A percentile compares a stretch with the other conserved stretches of the same genome.
These are phyloP conservation scores for Andrena minutula DNA, from an alignment of 2,888 invertebrate genomes.

Conservation along the genomic window DNA sequence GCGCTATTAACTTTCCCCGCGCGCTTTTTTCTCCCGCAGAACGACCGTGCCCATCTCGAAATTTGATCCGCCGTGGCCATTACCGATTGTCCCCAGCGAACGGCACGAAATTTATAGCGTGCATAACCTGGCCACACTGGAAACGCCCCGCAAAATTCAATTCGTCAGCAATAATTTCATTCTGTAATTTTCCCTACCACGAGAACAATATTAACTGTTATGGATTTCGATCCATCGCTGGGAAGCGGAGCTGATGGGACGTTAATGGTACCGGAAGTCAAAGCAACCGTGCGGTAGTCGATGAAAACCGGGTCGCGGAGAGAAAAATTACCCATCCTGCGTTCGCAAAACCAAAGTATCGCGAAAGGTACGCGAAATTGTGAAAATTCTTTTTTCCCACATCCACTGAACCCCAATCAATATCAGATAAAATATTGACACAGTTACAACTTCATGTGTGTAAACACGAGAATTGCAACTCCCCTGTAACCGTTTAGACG, in stretches of 20 bases:
- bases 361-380: not conserved
- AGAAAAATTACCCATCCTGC: not conserved
- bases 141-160: conserved; percentile 58
- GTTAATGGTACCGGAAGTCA: not conserved
- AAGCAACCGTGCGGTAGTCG: not conserved
- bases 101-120: conserved; percentile 55
- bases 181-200: conserved; percentile 29
- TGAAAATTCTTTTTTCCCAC: not conserved
- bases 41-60: conserved; percentile 22
- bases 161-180: conserved; percentile 53
- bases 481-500: not conserved
- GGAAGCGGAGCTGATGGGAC: conserved; percentile 9
- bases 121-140: conserved; percentile 20
- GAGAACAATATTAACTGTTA: conserved; percentile 22
- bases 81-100: conserved; percentile 63
- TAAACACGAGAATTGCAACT: not conserved
- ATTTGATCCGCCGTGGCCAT: conserved; percentile 52
- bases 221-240: conserved; percentile 4
- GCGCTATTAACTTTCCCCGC: conserved; percentile 11
- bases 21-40: conserved; percentile 1
- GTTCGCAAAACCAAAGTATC: not conserved
- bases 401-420: not conserved
- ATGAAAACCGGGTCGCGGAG: not conserved
- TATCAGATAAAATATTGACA: not conserved
- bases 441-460: conserved; percentile 4